Base-by-base conservation (phyloP, 2,113 vertebrate genomes). In the Willisornis vidua region DNA sequence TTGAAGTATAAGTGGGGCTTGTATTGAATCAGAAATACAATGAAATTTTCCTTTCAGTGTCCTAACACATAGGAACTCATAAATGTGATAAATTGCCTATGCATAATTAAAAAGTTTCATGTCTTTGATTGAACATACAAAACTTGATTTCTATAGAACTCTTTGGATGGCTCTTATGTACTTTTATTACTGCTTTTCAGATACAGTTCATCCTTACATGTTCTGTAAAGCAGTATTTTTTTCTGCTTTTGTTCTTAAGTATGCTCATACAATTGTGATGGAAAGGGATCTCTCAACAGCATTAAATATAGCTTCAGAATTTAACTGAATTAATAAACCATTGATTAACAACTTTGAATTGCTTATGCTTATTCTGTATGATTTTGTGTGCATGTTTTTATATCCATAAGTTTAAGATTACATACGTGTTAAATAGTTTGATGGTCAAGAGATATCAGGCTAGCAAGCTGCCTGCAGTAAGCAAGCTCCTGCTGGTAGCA, bases 371-470 rank as follows among this genome's bases (percentile, higher is more conserved):
- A 41, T 78, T 81, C 20, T 48, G 9, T 5, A 4, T 67, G 6
- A 33, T 59, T 74, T 77, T 48, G 5, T 46, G 7, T 67, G 4
- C 14, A 18, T 23, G 4, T 14, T 77, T 77, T 81, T 45, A n/a
- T 48, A 61, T 11, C 23, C 9, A 5, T 4, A 31, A 23, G 19
- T 41, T 74, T 11, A 66, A 46, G 8, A 61, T 10, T 0, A 2
- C 10, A 5, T n/a, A 16, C 0, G 0, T 33, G 8, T 59, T 63
- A 9, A 90, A 39, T 41, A 25, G 10, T 2, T 33, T 63, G 12
- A 26, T 71, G 14, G 35, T 37, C 49, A 63, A 33, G 49, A 16
- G 12, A 12, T 23, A 22, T 35, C 1, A 1, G 39, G 29, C n/a
- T 61, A 26, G n/a, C 1, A 59, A 76, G 24, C 18, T 0, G 1